Conservation (phyloP, 35 echinoderm and acorn worm species). For the Ptychodera flava region DNA sequence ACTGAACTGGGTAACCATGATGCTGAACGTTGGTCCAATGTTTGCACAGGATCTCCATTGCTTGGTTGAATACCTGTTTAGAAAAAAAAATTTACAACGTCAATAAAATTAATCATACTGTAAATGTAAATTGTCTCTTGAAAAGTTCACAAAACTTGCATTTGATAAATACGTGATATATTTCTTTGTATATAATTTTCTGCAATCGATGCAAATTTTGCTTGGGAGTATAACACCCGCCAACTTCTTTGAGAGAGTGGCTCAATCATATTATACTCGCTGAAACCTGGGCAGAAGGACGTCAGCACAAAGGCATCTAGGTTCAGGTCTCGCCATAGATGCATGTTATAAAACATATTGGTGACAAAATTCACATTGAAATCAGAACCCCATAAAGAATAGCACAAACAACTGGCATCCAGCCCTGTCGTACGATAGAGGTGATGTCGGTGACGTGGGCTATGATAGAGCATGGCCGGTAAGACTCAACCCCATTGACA, state of each 20-base stretch:
- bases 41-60: constrained; percentile 23
- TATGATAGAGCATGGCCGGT: constrained; percentile 4
- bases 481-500: constrained; percentile 18
- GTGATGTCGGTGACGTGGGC: constrained; percentile 31
- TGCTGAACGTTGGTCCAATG: no score
- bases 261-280: constrained; percentile 40
- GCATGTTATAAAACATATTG: constrained; percentile 6
- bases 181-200: no score
- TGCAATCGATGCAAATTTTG: no score
- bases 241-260: constrained; percentile 27
- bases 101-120: no score
- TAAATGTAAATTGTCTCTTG: no score
- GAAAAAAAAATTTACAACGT: no score
- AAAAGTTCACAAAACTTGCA: no score
- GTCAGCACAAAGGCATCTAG: constrained; percentile 27
- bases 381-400: constrained; percentile 39
- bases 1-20: no score
- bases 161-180: no score
- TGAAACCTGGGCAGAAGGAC: constrained; percentile 18
- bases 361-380: constrained; percentile 27
- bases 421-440: background rate
- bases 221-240: constrained; percentile 24
- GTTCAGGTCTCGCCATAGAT: constrained; percentile 21
- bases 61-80: constrained; percentile 21
- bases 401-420: background rate